Percentiles rank a stretch among this genome's conserved stretches.
Conservation (phyloP, 2,797 vertebrate species). For the Perdix hodgsoniae region DNA sequence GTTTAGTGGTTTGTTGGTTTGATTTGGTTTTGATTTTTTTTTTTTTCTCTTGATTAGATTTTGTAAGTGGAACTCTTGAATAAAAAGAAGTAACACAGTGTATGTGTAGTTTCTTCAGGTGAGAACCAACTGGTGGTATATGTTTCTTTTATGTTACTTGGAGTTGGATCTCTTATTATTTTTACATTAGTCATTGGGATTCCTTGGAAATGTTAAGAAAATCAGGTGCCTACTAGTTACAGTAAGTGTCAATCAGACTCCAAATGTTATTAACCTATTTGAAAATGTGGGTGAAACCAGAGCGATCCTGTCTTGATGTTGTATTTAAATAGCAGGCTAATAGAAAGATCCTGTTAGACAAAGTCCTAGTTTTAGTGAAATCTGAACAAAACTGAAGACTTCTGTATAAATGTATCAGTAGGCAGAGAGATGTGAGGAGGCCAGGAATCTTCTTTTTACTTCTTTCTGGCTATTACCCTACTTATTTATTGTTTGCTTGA, state of each 20-base stretch:
- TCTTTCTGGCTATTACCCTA: not conserved
- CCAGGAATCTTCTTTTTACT: not conserved
- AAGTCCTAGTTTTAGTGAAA: not conserved
- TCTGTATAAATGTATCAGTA: not conserved
- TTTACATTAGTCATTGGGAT: conserved; percentile 40
- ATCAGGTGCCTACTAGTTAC: conserved; percentile 14
- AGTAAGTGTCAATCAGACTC: conserved; percentile 18
- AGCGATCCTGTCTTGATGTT: not conserved
- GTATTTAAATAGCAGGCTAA: not conserved
- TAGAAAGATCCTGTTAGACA: not conserved
- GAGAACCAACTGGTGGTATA: not conserved
- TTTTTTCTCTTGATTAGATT: not conserved
- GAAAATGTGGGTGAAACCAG: not conserved
- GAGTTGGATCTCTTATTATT: conserved; percentile 2
- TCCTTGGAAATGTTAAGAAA: conserved; percentile 48
- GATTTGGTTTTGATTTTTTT: too few species aligned
- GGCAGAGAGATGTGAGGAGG: not conserved
- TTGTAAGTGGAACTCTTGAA: not conserved
- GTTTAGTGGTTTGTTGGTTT: not conserved
- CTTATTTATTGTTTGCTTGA: not conserved
- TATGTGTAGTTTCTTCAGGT: conserved; percentile 27
- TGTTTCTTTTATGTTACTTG: conserved; percentile 50
- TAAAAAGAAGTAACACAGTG: not conserved
- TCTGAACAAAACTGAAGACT: not conserved
- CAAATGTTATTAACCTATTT: not conserved